A percentile compares a stretch with the other conserved stretches of the same genome.
Conservation (phyloP, 2,888 invertebrate genomes). For the Tipula confusa region DNA sequence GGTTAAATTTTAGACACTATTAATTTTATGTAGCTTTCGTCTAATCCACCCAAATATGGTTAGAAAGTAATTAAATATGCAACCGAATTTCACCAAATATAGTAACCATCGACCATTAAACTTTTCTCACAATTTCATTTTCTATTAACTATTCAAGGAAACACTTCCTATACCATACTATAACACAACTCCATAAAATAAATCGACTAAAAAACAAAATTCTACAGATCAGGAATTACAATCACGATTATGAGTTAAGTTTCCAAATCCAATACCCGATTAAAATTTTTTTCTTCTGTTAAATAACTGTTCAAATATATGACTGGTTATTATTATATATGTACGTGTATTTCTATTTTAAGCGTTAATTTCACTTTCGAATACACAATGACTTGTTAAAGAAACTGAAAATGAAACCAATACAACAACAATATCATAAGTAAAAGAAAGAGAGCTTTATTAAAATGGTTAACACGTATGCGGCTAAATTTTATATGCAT, state of each 20-base stretch:
- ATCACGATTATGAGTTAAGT: neutral
- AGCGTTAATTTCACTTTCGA: constrained; percentile 20
- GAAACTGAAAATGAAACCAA: neutral
- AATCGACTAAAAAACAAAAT: neutral
- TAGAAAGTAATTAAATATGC: neutral
- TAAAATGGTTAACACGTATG: neutral
- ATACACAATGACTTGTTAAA: constrained; percentile 3
- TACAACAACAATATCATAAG: neutral
- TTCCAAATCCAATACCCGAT: neutral
- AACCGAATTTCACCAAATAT: neutral
- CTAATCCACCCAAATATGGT: no score
- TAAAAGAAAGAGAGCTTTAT: neutral
- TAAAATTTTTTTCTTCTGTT: neutral
- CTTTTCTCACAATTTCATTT: neutral
- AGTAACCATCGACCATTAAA: neutral
- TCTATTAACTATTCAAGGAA: neutral
- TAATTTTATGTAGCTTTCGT: no score
- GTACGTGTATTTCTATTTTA: neutral
- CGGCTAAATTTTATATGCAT: neutral
- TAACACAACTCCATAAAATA: neutral
- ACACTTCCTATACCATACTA: neutral
- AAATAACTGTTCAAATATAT: neutral
- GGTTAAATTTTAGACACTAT: no score
- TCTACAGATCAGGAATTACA: neutral
- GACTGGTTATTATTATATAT: neutral